Evolutionary conservation across 2,888 invertebrate species (phyloP).

Genomic region (Neoascia interrupta): DNA sequence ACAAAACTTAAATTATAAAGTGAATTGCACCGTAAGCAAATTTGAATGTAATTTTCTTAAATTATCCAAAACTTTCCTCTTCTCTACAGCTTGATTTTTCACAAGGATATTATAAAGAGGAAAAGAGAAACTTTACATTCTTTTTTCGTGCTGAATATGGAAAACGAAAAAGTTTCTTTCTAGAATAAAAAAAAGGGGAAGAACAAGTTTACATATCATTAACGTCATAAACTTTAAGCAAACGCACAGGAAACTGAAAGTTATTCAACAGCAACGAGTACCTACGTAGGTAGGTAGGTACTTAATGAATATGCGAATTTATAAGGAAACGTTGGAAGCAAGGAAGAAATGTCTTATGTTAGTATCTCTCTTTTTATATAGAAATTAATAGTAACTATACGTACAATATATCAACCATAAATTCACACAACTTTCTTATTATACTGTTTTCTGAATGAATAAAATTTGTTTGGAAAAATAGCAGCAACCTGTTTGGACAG

Average conservation of each 20-base stretch:
- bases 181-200: constrained; percentile 2
- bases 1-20: constrained; percentile 47
- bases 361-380: no score
- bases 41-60: constrained; percentile 60
- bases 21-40: constrained; percentile 50
- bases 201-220: constrained; percentile 67
- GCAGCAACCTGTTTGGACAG: constrained; percentile 42
- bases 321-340: no score
- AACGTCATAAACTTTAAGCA: constrained; percentile 53
- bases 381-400: constrained; percentile 10
- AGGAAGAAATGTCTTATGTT: no score
- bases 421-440: constrained; percentile 20
- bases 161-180: constrained; percentile 46
- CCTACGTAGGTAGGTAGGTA: no score
- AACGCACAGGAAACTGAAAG: constrained; percentile 35
- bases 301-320: neutral
- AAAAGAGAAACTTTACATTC: neutral
- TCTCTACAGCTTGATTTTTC: constrained; percentile 34
- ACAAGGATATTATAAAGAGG: neutral
- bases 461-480: neutral
- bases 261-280: constrained; percentile 5
- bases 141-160: constrained; percentile 12
- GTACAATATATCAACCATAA: constrained; percentile 38
- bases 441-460: no score
- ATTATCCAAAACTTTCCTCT: constrained; percentile 38